Evolutionary conservation across 2,797 vertebrate species (phyloP).

Genomic region (Crocodylus rhombifer): DNA sequence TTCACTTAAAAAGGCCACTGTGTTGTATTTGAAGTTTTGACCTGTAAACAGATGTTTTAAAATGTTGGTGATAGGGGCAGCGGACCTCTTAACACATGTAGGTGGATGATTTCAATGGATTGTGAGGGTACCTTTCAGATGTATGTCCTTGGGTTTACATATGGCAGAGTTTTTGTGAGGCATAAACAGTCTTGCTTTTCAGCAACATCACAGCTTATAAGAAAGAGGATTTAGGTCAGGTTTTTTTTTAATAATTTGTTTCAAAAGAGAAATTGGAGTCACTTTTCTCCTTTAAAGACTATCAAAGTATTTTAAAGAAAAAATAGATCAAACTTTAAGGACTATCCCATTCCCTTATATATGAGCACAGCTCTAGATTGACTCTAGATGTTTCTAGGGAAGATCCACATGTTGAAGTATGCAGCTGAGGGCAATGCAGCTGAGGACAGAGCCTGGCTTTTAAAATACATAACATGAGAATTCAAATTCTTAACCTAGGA

Average conservation of each 20-base stretch:
- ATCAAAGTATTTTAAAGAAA: neutral
- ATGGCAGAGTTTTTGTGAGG: too few species aligned
- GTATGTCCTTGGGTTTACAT: too few species aligned
- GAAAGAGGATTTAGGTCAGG: too few species aligned
- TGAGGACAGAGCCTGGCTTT: neutral
- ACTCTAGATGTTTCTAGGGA: neutral
- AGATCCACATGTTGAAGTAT: neutral
- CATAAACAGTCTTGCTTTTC: too few species aligned
- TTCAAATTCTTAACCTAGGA: neutral
- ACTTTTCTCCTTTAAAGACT: neutral
- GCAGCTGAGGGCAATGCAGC: neutral
- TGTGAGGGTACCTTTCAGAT: too few species aligned
- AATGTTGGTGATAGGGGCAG: too few species aligned
- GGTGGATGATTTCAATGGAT: too few species aligned
- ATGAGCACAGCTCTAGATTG: neutral
- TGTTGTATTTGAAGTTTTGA: too few species aligned
- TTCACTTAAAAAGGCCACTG: too few species aligned
- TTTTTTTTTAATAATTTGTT: neutral
- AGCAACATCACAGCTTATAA: too few species aligned
- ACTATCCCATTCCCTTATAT: accelerated
- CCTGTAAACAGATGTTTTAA: too few species aligned
- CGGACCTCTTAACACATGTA: too few species aligned
- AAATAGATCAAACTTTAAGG: neutral
- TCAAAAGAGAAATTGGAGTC: neutral
- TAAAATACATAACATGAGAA: neutral